Conservation (phyloP, 1,140 invertebrate genomes). For the Eurosta solidaginis region DNA sequence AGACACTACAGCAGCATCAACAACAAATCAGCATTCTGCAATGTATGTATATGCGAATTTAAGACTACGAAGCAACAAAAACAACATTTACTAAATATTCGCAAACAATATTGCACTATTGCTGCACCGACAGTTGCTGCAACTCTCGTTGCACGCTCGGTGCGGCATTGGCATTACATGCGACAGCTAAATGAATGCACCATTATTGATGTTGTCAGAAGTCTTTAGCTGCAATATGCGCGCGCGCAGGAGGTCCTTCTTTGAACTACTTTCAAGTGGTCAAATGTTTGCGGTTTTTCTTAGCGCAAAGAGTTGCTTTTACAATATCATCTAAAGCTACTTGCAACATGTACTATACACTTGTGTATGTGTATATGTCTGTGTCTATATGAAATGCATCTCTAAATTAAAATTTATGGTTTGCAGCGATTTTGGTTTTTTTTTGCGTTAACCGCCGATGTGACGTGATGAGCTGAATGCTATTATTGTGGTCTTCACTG, state of each 20-base stretch:
- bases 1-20: too few species aligned
- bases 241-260: background rate
- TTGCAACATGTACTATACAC: background rate
- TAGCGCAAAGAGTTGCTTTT: background rate
- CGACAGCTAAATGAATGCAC: background rate
- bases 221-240: background rate
- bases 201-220: background rate
- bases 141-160: background rate
- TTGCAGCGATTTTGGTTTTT: slow-evolving; percentile 28
- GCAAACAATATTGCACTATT: slow-evolving; percentile 12
- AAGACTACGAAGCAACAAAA: background rate
- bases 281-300: background rate
- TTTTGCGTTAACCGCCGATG: slow-evolving; percentile 13
- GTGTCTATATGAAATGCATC: background rate
- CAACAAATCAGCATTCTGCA: background rate
- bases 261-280: background rate
- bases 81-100: background rate
- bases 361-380: background rate
- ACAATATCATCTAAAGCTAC: background rate
- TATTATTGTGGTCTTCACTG: background rate
- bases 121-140: background rate
- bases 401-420: slow-evolving; percentile 36
- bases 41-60: background rate
- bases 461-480: slow-evolving; percentile 2
- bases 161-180: background rate